Percentiles rank a stretch among this genome's conserved stretches.
Conservation (phyloP, 2,888 invertebrate genomes). For the Cyrtodaria siliqua region DNA sequence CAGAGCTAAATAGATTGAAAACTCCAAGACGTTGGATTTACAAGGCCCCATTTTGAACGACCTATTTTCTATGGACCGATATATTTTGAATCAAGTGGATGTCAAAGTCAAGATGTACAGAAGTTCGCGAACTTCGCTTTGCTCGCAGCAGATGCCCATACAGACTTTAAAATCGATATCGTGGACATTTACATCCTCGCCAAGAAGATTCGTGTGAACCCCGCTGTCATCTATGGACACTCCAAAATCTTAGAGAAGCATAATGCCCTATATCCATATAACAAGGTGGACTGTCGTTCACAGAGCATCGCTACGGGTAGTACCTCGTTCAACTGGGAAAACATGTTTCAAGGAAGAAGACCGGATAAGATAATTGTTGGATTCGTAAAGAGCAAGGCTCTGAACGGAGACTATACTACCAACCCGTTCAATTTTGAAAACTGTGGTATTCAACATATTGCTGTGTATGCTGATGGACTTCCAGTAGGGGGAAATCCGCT, state of each 20-base stretch:
- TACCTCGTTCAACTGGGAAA: constrained; percentile 42
- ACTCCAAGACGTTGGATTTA: constrained; percentile 23
- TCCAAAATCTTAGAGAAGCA: constrained; percentile 25
- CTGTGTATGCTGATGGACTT: constrained; percentile 32
- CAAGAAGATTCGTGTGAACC: constrained; percentile 18
- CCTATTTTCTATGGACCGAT: constrained; percentile 9
- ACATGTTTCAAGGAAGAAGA: constrained; percentile 35
- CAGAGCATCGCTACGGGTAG: constrained; percentile 34
- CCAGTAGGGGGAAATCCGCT: constrained; percentile 35
- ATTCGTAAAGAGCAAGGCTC: constrained; percentile 27
- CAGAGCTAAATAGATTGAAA: constrained; percentile 2
- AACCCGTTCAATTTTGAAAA: constrained; percentile 53
- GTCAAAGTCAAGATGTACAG: constrained; percentile 26
- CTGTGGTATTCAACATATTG: constrained; percentile 26
- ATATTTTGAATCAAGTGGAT: constrained; percentile 34
- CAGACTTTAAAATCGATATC: constrained; percentile 17
- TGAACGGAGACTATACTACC: constrained; percentile 25
- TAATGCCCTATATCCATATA: constrained; percentile 36
- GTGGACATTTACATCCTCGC: constrained; percentile 27
- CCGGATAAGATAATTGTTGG: constrained; percentile 19
- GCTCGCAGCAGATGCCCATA: constrained; percentile 2
- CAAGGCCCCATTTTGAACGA: constrained; percentile 31
- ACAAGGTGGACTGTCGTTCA: constrained; percentile 25
- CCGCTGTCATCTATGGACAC: constrained; percentile 29
- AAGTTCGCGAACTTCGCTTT: constrained; percentile 8